These are phyloP conservation scores for Macrosoma leucophasiata DNA, from an alignment of 2,888 invertebrate genomes.

Conservation along the genomic window DNA sequence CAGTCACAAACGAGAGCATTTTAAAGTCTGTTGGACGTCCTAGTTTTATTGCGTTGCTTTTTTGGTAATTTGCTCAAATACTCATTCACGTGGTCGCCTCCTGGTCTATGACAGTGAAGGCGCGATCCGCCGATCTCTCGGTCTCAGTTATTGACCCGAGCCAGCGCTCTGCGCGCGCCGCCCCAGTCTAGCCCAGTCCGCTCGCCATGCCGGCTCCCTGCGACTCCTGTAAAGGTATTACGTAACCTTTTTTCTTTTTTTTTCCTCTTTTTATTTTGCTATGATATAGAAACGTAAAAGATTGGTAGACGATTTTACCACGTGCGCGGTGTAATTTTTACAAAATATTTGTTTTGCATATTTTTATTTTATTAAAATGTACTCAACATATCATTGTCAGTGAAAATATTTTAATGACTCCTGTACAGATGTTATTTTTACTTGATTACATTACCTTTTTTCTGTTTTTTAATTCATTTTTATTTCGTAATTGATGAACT, in stretches of 20 bases:
- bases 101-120: constrained; percentile 30
- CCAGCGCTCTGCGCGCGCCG: constrained; percentile 49
- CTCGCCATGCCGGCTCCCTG: constrained; percentile 62
- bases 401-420: no score
- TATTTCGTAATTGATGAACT: no score
- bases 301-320: no score
- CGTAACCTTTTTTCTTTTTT: not conserved
- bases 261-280: not conserved
- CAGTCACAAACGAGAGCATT: constrained; percentile 3
- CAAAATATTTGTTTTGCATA: no score
- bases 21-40: constrained; percentile 8
- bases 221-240: constrained; percentile 62
- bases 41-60: no score
- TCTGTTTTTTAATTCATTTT: no score
- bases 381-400: no score
- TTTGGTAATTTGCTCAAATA: constrained; percentile 1
- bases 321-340: no score
- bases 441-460: no score
- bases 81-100: constrained; percentile 26
- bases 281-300: no score
- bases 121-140: constrained; percentile 52
- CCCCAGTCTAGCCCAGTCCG: constrained; percentile 30
- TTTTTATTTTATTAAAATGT: no score
- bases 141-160: constrained; percentile 70
- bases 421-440: no score